Evolutionary conservation across 1,140 invertebrate genomes (phyloP).

Genomic region (Penaeus japonicus): DNA sequence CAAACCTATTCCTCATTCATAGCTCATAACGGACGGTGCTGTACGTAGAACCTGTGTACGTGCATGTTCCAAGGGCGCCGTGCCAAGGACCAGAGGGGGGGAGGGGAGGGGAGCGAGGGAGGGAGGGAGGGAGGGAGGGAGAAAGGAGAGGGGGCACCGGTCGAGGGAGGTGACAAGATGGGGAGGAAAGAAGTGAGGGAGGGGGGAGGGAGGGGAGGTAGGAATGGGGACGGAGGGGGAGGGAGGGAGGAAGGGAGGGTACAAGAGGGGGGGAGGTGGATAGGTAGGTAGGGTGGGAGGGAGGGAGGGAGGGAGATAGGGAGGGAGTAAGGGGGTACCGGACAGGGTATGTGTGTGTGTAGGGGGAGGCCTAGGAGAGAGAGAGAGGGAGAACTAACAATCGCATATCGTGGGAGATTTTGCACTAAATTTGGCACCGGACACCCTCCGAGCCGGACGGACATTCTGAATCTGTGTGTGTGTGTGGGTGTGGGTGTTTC

Average conservation of each 20-base stretch:
- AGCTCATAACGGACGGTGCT: too few species aligned
- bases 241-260: not conserved
- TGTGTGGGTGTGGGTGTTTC: not conserved
- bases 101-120: not conserved
- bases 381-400: not conserved
- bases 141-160: not conserved
- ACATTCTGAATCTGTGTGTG: not conserved
- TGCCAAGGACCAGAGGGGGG: not conserved
- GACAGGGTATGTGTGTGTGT: too few species aligned
- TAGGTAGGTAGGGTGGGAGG: not conserved
- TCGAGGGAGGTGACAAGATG: too few species aligned
- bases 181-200: not conserved
- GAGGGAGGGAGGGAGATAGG: too few species aligned
- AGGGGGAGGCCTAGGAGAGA: not conserved
- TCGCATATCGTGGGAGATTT: conserved; percentile 4
- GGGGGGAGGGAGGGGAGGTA: not conserved
- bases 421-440: not conserved
- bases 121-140: not conserved
- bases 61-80: too few species aligned
- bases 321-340: not conserved
- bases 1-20: too few species aligned
- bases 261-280: not conserved
- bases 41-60: too few species aligned
- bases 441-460: too few species aligned
- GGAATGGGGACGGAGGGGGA: not conserved